A percentile compares a stretch with the other conserved stretches of the same genome.
Conservation (phyloP, 2,888 invertebrate genomes). For the Amphimallon solstitiale region DNA sequence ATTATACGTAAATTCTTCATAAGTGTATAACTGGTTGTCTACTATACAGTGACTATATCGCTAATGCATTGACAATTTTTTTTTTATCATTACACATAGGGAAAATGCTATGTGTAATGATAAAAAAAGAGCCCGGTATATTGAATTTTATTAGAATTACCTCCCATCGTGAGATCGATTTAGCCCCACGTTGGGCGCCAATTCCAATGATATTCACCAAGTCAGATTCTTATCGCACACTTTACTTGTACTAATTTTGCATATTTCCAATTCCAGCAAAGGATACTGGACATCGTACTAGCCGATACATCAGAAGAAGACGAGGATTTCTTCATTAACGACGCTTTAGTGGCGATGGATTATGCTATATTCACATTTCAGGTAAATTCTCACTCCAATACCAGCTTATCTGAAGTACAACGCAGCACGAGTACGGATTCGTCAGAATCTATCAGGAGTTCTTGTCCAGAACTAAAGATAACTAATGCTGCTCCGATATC, state of each 20-base stretch:
- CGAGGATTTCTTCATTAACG: conserved; percentile 66
- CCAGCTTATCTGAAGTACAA: neutral
- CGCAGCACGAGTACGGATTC: neutral
- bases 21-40: too few species aligned
- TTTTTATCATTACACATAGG: too few species aligned
- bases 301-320: conserved; percentile 63
- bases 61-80: too few species aligned
- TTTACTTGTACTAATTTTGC: neutral
- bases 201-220: too few species aligned
- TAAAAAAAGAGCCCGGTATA: too few species aligned
- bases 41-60: too few species aligned
- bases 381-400: conserved; percentile 48
- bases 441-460: neutral
- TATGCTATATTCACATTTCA: conserved; percentile 60
- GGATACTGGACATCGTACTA: conserved; percentile 60
- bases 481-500: neutral
- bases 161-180: too few species aligned
- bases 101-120: too few species aligned
- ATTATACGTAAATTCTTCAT: too few species aligned
- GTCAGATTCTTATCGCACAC: too few species aligned
- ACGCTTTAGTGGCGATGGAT: conserved; percentile 62
- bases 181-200: too few species aligned
- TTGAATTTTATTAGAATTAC: too few species aligned
- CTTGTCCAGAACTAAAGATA: neutral
- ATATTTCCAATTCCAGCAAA: conserved; percentile 38